These are phyloP conservation scores for Andricus curvator DNA, from an alignment of 2,888 invertebrate species.

Conservation along the genomic window DNA sequence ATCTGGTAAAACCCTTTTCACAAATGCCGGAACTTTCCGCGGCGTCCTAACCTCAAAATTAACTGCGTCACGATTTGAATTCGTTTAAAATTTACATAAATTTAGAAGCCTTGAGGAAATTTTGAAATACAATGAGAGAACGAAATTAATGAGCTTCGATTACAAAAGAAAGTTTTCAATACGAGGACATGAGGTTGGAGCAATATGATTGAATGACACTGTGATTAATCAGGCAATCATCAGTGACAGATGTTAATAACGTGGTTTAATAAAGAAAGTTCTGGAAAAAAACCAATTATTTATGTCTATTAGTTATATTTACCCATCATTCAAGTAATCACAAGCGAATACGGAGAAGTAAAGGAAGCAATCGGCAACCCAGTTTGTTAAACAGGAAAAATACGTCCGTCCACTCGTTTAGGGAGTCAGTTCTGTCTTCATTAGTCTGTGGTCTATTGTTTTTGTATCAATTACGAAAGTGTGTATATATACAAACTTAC, in stretches of 20 bases:
- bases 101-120: background rate
- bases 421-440: background rate
- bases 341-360: background rate
- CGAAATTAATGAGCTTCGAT: background rate
- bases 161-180: background rate
- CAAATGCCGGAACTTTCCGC: background rate
- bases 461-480: background rate
- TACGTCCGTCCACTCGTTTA: slow-evolving; percentile 1
- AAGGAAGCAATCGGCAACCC: background rate
- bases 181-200: background rate
- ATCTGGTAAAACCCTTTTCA: no score
- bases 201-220: background rate
- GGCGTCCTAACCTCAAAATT: background rate
- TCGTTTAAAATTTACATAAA: background rate
- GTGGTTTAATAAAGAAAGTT: background rate
- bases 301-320: background rate
- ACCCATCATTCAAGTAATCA: background rate
- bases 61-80: background rate
- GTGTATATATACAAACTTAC: background rate
- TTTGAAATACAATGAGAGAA: background rate
- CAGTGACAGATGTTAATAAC: background rate
- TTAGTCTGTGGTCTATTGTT: background rate
- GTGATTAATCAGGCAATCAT: background rate
- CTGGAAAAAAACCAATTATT: background rate
- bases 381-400: background rate